Conservation (phyloP, 2,888 invertebrate genomes). For the Athalia circularis region DNA sequence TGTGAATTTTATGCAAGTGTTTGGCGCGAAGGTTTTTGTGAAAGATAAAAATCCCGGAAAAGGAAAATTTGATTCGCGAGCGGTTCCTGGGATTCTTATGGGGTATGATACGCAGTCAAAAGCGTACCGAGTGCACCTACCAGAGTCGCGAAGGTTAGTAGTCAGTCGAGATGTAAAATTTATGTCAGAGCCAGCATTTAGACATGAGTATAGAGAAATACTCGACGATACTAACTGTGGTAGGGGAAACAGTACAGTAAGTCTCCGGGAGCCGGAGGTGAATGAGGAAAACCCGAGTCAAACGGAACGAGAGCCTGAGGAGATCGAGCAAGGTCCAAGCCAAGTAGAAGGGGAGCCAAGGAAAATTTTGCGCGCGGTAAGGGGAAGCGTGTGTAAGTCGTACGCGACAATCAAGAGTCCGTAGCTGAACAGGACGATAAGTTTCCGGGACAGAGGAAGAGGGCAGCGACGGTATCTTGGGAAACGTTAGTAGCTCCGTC, state of each 20-base stretch:
- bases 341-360: too few species aligned
- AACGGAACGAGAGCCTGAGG: too few species aligned
- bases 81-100: conserved; percentile 38
- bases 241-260: too few species aligned
- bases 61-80: conserved; percentile 42
- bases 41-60: too few species aligned
- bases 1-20: too few species aligned
- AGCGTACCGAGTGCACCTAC: conserved; percentile 48
- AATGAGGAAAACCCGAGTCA: background rate
- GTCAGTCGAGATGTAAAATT: conserved; percentile 48
- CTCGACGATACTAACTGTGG: background rate
- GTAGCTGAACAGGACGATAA: too few species aligned
- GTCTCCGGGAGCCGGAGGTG: too few species aligned
- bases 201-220: conserved; percentile 45
- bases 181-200: conserved; percentile 28
- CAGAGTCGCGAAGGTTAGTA: conserved; percentile 21
- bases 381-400: too few species aligned
- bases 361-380: too few species aligned
- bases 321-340: too few species aligned
- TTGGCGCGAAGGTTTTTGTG: too few species aligned
- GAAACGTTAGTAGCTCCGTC: conserved; percentile 13
- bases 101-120: conserved; percentile 47
- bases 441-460: background rate
- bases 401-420: too few species aligned
- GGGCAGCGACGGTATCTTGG: conserved; percentile 30